Evolutionary conservation across 2,797 vertebrate genomes (phyloP).

Genomic region (Lithobates sylvaticus): DNA sequence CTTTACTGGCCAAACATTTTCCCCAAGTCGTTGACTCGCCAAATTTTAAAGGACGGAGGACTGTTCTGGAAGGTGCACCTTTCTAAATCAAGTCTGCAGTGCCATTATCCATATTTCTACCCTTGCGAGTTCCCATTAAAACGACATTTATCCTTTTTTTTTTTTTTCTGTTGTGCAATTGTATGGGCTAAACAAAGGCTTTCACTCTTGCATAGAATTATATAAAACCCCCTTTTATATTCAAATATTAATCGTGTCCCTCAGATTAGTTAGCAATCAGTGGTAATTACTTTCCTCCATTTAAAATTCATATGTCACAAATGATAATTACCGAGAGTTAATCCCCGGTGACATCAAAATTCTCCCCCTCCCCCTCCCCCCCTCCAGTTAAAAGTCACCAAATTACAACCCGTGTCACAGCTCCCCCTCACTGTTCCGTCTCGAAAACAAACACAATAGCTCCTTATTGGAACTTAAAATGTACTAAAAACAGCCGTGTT

Average conservation of each 20-base stretch:
- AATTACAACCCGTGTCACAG: neutral
- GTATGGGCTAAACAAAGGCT: no score
- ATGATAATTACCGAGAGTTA: constrained; percentile 19
- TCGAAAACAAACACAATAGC: constrained; percentile 34
- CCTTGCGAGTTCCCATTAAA: no score
- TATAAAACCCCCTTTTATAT: neutral
- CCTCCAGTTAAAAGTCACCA: neutral
- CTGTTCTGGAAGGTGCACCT: no score
- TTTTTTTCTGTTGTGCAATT: no score
- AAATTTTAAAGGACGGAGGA: no score
- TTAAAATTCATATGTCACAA: neutral
- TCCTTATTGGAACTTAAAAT: constrained; percentile 29
- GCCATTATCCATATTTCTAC: no score
- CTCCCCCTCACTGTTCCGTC: neutral
- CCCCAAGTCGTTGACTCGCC: no score
- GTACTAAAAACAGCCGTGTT: constrained; percentile 10
- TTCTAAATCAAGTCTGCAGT: no score
- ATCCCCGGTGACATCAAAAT: constrained; percentile 16
- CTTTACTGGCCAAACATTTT: no score
- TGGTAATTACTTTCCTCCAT: constrained; percentile 5
- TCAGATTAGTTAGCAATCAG: neutral
- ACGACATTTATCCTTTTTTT: no score
- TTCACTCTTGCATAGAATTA: no score
- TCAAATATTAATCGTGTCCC: neutral
- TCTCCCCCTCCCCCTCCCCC: neutral